Evolutionary conservation across 2,113 vertebrate species (phyloP).

Genomic region (Eretmochelys imbricata): DNA sequence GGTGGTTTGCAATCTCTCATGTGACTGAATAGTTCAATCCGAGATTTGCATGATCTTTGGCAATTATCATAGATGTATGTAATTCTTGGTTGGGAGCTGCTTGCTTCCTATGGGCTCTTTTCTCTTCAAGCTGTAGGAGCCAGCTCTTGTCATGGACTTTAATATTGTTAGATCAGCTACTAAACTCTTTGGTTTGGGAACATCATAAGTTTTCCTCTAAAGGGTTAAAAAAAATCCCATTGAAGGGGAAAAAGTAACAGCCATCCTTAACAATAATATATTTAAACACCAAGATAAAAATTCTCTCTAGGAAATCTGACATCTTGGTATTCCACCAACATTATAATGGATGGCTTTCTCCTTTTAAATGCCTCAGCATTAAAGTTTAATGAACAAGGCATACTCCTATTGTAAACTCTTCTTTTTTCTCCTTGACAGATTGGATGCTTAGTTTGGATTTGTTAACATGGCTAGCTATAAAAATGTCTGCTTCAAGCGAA

Average conservation of each 20-base stretch:
- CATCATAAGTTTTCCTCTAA: slow-evolving; percentile 34
- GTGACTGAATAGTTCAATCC: too few species aligned
- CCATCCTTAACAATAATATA: slow-evolving; percentile 28
- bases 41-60: too few species aligned
- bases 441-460: slow-evolving; percentile 58
- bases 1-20: too few species aligned
- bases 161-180: neutral
- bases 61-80: too few species aligned
- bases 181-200: neutral
- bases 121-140: too few species aligned
- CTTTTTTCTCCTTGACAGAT: slow-evolving; percentile 64
- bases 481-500: slow-evolving; percentile 66
- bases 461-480: slow-evolving; percentile 47
- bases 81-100: too few species aligned
- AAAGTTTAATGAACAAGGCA: slow-evolving; percentile 59
- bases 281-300: slow-evolving; percentile 54
- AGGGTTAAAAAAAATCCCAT: slow-evolving; percentile 15
- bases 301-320: slow-evolving; percentile 12
- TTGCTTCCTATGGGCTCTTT: too few species aligned
- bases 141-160: too few species aligned
- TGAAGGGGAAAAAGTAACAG: slow-evolving; percentile 24
- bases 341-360: slow-evolving; percentile 45
- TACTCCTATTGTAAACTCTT: slow-evolving; percentile 54
- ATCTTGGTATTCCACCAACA: neutral
- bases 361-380: slow-evolving; percentile 43